phyloP scores from a whole-genome alignment of 1,140 invertebrate genomes.

The Sycophila sp. region DNA sequence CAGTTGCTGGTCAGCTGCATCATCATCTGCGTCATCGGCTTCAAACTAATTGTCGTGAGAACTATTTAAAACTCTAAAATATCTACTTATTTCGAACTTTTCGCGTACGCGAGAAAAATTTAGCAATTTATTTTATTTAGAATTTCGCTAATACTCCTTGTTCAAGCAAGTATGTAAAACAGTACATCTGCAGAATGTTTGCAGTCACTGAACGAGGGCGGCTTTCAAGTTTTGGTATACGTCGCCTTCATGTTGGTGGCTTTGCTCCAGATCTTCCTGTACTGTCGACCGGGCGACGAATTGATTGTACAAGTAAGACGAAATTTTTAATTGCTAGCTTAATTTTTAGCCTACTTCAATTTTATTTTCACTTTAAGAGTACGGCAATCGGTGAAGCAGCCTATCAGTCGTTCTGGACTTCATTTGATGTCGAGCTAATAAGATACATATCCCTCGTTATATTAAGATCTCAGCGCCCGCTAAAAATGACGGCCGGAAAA shows the following conservation, averaged over 20 bases:
- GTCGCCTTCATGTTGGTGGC: slow-evolving; percentile 24
- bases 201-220: slow-evolving; percentile 19
- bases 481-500: slow-evolving; percentile 28
- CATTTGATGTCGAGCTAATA: background rate
- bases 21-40: slow-evolving; percentile 39
- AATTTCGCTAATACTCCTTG: background rate
- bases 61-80: too few species aligned
- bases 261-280: slow-evolving; percentile 31
- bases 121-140: background rate
- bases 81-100: too few species aligned
- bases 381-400: background rate
- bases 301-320: slow-evolving; percentile 24
- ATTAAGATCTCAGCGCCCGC: slow-evolving; percentile 1
- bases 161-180: too few species aligned
- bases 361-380: slow-evolving; percentile 23
- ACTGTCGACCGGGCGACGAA: slow-evolving; percentile 33
- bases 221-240: slow-evolving; percentile 18
- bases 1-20: slow-evolving; percentile 39
- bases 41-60: slow-evolving; percentile 39
- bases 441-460: slow-evolving; percentile 7
- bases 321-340: background rate
- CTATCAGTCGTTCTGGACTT: slow-evolving; percentile 12
- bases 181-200: background rate
- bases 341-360: background rate
- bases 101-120: background rate